phyloP scores from a whole-genome alignment of 2,797 vertebrate genomes.

The Octomys mimax region DNA sequence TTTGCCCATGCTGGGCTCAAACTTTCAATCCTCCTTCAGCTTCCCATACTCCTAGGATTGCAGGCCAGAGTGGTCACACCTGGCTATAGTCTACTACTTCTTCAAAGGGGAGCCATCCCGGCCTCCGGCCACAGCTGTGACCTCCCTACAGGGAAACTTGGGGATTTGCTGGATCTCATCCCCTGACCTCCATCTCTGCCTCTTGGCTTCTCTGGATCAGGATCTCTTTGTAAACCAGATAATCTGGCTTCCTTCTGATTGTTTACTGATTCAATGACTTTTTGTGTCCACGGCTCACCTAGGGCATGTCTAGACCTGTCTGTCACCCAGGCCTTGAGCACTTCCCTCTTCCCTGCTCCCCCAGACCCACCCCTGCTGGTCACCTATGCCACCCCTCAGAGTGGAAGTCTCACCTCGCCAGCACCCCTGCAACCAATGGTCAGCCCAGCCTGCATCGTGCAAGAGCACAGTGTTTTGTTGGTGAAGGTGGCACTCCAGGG shows the following conservation, averaged over 20 bases:
- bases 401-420: not conserved
- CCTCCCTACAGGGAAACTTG: not conserved
- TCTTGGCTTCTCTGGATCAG: not conserved
- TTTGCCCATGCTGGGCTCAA: not conserved
- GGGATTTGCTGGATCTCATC: not conserved
- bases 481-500: not conserved
- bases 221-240: slow-evolving; percentile 12
- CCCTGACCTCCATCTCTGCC: not conserved
- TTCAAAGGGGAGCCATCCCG: not conserved
- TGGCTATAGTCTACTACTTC: not conserved
- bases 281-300: not conserved
- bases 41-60: not conserved
- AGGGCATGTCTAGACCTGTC: not conserved
- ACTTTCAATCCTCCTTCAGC: not conserved
- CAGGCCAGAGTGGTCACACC: not conserved
- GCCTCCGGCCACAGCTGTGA: not conserved
- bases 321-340: not conserved
- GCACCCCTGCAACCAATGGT: not conserved
- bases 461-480: not conserved
- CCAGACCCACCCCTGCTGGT: not conserved
- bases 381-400: not conserved
- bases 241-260: not conserved
- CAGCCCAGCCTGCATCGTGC: not conserved
- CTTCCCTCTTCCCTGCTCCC: not conserved
- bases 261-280: not conserved